Evolutionary conservation across 37 sponge, comb jelly and placozoan species (phyloP), one percentile per base, ranked within the genome.

Genomic region (Cliona cf. orientalis): DNA sequence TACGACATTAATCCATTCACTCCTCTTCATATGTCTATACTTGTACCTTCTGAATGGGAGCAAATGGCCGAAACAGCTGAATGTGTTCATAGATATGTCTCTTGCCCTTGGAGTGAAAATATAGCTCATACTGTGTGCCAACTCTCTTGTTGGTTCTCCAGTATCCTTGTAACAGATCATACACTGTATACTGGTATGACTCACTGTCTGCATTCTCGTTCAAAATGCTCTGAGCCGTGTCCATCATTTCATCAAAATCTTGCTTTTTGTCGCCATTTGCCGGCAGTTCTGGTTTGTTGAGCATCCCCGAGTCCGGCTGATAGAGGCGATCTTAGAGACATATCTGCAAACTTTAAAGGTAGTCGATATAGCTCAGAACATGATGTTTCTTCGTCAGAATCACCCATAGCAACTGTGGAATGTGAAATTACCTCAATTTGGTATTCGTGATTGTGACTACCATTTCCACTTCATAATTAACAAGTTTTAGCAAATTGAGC

Each of bases 1-100:
- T 3, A 91, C 71, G 1, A 91, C 2, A 67, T 90, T 90, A 31
- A 90, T 90, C 91, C 91, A 90, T 72, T 90, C 91, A 2, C 76
- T 71, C 17, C 61, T 72, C 28, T 85, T 85, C 86, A 28, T 59
- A 66, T 6, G 58, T 71, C 57, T 90, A 76, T 22, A 69, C 62
- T 58, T 74, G 74, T 9, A 90, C 78, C 25, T 58, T 79, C 41
- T 90, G 91, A 5, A 90, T 2, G 7, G 80, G 76, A 12, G 79
- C 82, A 75, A 85, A 90, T 12, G 91, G 91, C 39, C 91, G 62
- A 34, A 90, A 90, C 14, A 90, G 42, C 41, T 79, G 65, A 32
- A 90, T 42, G 56, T 85, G 91, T 46, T 81, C 39, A 43, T 75
- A 90, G 17, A 81, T 65, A 26, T 80, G 58, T 29, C 58, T 74